These are phyloP conservation scores for Orgyia antiqua DNA, from an alignment of 2,888 invertebrate genomes.

Conservation along the genomic window DNA sequence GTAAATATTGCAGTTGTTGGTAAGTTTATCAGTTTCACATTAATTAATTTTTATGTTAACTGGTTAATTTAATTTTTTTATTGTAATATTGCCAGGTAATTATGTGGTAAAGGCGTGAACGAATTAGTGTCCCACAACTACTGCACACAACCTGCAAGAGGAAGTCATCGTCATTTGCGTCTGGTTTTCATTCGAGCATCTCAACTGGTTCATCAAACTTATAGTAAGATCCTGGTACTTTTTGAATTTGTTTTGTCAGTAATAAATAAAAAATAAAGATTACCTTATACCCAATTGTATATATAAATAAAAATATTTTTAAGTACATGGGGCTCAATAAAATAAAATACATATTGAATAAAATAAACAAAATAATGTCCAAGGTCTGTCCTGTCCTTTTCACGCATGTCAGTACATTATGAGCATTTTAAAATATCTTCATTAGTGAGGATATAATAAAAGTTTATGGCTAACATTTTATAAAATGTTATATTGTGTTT, in stretches of 20 bases:
- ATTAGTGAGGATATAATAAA: no score
- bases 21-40: slow-evolving; percentile 56
- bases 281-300: slow-evolving; percentile 40
- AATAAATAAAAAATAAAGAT: slow-evolving; percentile 55
- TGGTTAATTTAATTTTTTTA: slow-evolving; percentile 26
- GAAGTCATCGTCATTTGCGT: slow-evolving; percentile 8
- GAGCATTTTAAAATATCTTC: no score
- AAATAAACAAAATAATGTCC: slow-evolving; percentile 29
- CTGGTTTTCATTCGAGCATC: slow-evolving; percentile 20
- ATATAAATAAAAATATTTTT: slow-evolving; percentile 27
- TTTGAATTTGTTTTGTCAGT: slow-evolving; percentile 68
- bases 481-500: no score
- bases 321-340: slow-evolving; percentile 30
- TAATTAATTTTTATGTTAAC: slow-evolving; percentile 32
- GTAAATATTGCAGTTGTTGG: slow-evolving; percentile 36
- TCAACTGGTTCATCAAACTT: slow-evolving; percentile 46
- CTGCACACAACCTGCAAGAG: slow-evolving; percentile 7
- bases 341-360: slow-evolving; percentile 16
- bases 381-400: slow-evolving; percentile 40
- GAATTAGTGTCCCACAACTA: neutral
- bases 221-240: slow-evolving; percentile 75
- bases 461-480: no score
- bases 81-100: slow-evolving; percentile 58
- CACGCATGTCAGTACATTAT: slow-evolving; percentile 33
- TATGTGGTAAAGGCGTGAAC: slow-evolving; percentile 13